These are phyloP conservation scores for Leptinotarsa lineolata DNA, from an alignment of 1,140 invertebrate genomes.

Conservation along the genomic window DNA sequence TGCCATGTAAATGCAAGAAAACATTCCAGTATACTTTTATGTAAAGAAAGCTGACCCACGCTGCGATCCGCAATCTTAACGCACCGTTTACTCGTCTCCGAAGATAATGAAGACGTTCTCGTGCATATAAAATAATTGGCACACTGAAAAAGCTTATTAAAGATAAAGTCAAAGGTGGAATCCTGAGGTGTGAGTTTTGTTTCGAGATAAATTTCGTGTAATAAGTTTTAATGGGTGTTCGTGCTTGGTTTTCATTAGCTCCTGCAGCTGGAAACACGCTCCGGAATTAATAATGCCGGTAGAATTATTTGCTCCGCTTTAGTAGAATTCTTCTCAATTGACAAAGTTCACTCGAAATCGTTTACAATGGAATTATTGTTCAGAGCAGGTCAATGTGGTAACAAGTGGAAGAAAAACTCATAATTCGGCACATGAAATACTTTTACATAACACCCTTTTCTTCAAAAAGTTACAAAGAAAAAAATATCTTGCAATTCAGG, in stretches of 20 bases:
- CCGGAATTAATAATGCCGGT: neutral
- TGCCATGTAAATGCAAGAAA: neutral
- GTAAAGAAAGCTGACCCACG: neutral
- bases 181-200: slow-evolving; percentile 5
- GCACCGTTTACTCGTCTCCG: neutral
- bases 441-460: too few species aligned
- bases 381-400: too few species aligned
- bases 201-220: slow-evolving; percentile 8
- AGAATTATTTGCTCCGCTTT: neutral
- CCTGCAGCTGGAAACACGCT: neutral
- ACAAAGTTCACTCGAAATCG: too few species aligned
- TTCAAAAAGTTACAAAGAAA: too few species aligned
- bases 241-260: slow-evolving; percentile 3
- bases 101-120: neutral
- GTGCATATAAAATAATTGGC: slow-evolving; percentile 8
- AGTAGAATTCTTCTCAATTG: too few species aligned
- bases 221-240: neutral
- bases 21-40: neutral
- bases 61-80: neutral
- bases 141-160: neutral
- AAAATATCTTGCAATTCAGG: too few species aligned
- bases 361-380: too few species aligned
- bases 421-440: too few species aligned
- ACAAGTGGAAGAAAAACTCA: too few species aligned
- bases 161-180: slow-evolving; percentile 8